Evolutionary conservation across 2,888 invertebrate species (phyloP), one percentile per base, ranked within the genome.

Genomic region (Mythimna impura): DNA sequence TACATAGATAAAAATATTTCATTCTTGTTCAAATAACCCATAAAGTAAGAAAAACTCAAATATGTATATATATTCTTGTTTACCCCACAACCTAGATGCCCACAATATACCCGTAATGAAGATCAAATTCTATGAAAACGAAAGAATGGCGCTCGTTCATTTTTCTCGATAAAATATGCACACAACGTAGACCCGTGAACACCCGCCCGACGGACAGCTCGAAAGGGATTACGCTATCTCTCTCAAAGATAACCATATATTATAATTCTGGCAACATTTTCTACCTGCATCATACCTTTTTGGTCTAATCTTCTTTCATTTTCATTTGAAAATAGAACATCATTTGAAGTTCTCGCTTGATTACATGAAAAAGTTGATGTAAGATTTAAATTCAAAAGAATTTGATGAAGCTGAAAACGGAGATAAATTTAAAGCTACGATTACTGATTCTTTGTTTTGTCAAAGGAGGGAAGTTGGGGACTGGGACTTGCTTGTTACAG

Each of bases 161-260:
- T 73, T 83, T 76, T 76, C 60, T 66, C 70, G 70, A 77, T 85
- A 79, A 84, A 86, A 82, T 84, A 85, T 84, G 84, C 84, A 84
- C 73, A 77, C 64, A 70, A 52, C 78, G 78, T 81, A 68, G 71
- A 61, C 65, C 52, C 47, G 71, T 65, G 63, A 52, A 66, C 70
- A 72, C 76, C 67, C 61, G 72, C 40, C 71, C 73, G 78, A 75
- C 75, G 76, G 80, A 81, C 73, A 73, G 73, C 72, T 76, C 77
- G 62, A 75, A 83, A 78, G 73, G 78, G 74, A 81, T 77, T 74
- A 76, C 66, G 63, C 78, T 77, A 77, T 76, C 76, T 76, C 64
- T 54, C 14, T 67, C 50, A 34, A 77, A 85, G 68, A 77, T 83
- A 83, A 79, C 62, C 75, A 64, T 76, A 77, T 71, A 76, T 68